Evolutionary conservation across 2,797 vertebrate species (phyloP), one percentile per base, ranked within the genome.

Genomic region (Schizopygopsis pylzovi): DNA sequence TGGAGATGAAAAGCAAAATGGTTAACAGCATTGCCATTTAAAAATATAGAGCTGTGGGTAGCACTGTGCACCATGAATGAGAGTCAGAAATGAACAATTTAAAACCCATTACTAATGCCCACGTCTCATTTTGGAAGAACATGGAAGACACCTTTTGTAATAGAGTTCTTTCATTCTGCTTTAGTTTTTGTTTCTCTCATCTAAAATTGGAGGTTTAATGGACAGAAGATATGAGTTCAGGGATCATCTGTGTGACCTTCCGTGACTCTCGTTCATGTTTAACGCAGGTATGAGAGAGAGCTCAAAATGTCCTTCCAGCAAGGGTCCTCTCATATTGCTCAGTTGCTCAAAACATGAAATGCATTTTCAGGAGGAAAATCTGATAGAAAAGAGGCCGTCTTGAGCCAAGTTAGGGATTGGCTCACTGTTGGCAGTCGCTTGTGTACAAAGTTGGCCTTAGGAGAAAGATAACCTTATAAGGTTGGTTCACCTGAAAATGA

Each of bases 401-500:
- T 80, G 13, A 80, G 79, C 20, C 45, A 81, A 67, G 63, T 68
- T 67, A 67, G 79, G 43, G 11, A 67, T 49, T 7, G 79, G 59
- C 45, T 81, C 63, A 81, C 28, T 49, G 63, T 52, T 81, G 61
- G 79, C 79, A 67, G 77, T 45, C 2, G 2, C 15, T 16, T 28
- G 4, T 63, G 39, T 11, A 63, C 56, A 79, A 61, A 78, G 54
- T 61, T 43, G 41, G 77, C 76, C 76, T 79, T 11, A 61, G 54
- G 76, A 79, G 12, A 79, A 61, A 63, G 13, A 28, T 37, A 79
- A 79, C 39, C 22, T 79, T 45, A 63, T 61, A 79, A 18, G 77
- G 77, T 45, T 45, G 54, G 22, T 59, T 79, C 54, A 79, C 54
- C 76, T 79, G n/a, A 79, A 78, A 43, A 61, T 79, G 1, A 79